phyloP scores from a whole-genome alignment of 1,140 invertebrate genomes.

The Orussus abietinus region DNA sequence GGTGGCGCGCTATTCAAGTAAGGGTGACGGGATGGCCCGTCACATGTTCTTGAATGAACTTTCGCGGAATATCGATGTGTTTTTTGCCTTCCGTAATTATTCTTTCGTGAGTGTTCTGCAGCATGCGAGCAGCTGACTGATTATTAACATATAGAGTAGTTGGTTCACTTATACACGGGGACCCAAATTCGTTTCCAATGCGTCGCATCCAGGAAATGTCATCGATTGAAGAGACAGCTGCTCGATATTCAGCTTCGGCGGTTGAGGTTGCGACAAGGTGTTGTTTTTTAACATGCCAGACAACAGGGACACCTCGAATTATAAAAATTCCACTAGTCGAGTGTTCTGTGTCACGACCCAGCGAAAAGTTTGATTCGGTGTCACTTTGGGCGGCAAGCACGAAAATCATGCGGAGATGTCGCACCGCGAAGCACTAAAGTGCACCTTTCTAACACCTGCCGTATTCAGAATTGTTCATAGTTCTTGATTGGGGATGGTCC shows the following conservation, averaged over 20 bases:
- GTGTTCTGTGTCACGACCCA: slow-evolving; percentile 8
- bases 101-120: slow-evolving; percentile 21
- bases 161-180: slow-evolving; percentile 14
- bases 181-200: slow-evolving; percentile 15
- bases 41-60: slow-evolving; percentile 25
- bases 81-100: slow-evolving; percentile 24
- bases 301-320: slow-evolving; percentile 19
- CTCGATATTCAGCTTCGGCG: slow-evolving; percentile 25
- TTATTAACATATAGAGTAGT: slow-evolving; percentile 18
- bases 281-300: slow-evolving; percentile 24
- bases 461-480: too few species aligned
- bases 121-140: slow-evolving; percentile 20
- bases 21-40: too few species aligned
- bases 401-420: too few species aligned
- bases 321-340: slow-evolving; percentile 24
- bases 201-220: slow-evolving; percentile 18
- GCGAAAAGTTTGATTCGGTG: too few species aligned
- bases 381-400: too few species aligned
- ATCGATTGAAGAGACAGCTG: slow-evolving; percentile 20
- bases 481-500: too few species aligned
- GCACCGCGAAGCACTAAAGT: too few species aligned
- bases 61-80: slow-evolving; percentile 22
- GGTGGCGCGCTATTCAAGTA: too few species aligned
- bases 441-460: too few species aligned
- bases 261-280: slow-evolving; percentile 22